phyloP scores from a whole-genome alignment of 2,888 invertebrate species.

The Pristionchus arcanus region DNA sequence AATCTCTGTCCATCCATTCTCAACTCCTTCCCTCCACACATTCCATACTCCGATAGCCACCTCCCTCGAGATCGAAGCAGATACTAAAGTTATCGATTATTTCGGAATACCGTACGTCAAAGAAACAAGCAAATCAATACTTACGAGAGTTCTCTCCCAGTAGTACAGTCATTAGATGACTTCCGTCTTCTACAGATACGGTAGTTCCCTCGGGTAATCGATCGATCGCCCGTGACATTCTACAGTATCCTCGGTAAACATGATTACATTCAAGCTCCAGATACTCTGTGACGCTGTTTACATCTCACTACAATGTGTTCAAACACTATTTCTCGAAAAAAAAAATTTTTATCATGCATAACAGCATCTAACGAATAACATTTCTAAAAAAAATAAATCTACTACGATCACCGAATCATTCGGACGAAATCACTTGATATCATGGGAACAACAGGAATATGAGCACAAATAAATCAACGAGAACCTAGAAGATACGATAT shows the following conservation, averaged over 20 bases:
- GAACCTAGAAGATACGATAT: background rate
- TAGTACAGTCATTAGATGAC: constrained; percentile 36
- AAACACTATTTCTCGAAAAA: background rate
- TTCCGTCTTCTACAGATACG: constrained; percentile 29
- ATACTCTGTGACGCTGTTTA: background rate
- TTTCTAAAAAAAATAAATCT: constrained; percentile 9
- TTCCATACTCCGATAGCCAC: constrained; percentile 28
- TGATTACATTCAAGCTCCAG: background rate
- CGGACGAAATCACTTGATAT: constrained; percentile 23
- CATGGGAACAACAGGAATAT: constrained; percentile 5
- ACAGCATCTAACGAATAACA: constrained; percentile 20
- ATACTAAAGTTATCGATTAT: background rate
- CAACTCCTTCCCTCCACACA: constrained; percentile 34
- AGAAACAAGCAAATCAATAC: background rate
- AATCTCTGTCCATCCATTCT: constrained; percentile 5
- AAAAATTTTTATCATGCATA: constrained; percentile 20
- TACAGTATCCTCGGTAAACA: background rate
- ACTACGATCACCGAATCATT: constrained; percentile 2
- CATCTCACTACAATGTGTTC: background rate
- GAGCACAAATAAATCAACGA: constrained; percentile 1
- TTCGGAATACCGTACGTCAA: background rate
- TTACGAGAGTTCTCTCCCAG: constrained; percentile 25
- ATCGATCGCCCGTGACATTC: constrained; percentile 40
- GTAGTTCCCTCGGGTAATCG: constrained; percentile 41
- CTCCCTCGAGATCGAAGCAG: background rate